These are phyloP conservation scores for Nephrotoma guestfalica DNA, from an alignment of 2,888 invertebrate genomes.

Conservation along the genomic window DNA sequence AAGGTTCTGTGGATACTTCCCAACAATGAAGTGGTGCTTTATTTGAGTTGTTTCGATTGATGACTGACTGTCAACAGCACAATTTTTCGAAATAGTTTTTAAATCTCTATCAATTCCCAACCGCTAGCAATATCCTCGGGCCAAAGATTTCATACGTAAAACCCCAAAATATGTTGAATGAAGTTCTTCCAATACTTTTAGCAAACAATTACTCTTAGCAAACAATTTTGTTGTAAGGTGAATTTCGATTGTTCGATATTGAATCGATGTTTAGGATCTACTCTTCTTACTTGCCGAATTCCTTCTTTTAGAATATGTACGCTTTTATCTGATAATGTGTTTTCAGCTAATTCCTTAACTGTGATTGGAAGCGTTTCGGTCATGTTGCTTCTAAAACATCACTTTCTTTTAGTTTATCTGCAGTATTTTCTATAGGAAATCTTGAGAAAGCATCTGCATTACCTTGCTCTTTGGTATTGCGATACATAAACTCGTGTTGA, in stretches of 20 bases:
- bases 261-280: neutral
- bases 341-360: neutral
- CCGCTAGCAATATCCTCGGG: slow-evolving; percentile 17
- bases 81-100: slow-evolving; percentile 13
- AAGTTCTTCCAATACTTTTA: slow-evolving; percentile 9
- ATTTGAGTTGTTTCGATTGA: slow-evolving; percentile 8
- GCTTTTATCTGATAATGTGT: neutral
- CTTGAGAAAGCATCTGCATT: neutral
- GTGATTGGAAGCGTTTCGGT: neutral
- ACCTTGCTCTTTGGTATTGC: neutral
- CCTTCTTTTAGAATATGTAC: neutral
- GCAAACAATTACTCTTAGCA: neutral
- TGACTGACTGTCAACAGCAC: slow-evolving; percentile 9
- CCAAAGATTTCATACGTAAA: slow-evolving; percentile 13
- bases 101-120: slow-evolving; percentile 14
- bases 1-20: slow-evolving; percentile 10
- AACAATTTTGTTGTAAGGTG: neutral
- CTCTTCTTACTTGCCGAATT: neutral
- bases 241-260: neutral
- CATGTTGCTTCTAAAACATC: neutral
- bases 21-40: slow-evolving; percentile 10
- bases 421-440: neutral
- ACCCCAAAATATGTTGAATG: slow-evolving; percentile 14
- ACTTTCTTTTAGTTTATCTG: neutral
- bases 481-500: neutral